A percentile compares a stretch with the other conserved stretches of the same genome.
These are phyloP conservation scores for Hephaestus fuliginosus DNA, from an alignment of 2,797 vertebrate species.

Conservation along the genomic window DNA sequence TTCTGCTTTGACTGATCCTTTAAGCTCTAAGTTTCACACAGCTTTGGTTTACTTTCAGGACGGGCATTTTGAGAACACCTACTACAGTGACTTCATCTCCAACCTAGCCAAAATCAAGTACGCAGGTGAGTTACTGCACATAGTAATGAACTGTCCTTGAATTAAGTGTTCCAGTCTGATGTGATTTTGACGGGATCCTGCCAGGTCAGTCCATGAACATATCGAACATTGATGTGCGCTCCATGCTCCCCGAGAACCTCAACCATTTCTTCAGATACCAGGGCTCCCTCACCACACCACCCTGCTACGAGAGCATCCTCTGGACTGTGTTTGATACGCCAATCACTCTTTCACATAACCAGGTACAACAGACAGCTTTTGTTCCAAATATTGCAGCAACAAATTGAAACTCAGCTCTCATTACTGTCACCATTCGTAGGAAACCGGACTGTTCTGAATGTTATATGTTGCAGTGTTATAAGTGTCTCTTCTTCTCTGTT, in stretches of 20 bases:
- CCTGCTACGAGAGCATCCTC: constrained; percentile 92
- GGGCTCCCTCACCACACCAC: constrained; percentile 94
- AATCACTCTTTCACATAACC: constrained; percentile 88
- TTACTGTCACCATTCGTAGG: not conserved
- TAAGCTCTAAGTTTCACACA: not conserved
- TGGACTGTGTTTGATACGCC: constrained; percentile 92
- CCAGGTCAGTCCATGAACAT: constrained; percentile 89
- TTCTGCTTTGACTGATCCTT: not conserved
- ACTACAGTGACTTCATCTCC: constrained; percentile 92
- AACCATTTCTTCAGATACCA: constrained; percentile 90
- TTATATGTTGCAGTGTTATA: not conserved
- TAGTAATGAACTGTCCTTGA: not conserved
- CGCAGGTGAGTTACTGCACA: constrained; percentile 85
- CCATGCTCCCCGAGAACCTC: constrained; percentile 91
- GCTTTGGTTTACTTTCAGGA: constrained; percentile 81
- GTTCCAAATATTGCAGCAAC: not conserved
- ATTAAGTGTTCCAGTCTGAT: not conserved
- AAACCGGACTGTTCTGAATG: not conserved
- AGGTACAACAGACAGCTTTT: constrained; percentile 82
- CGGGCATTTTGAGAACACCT: constrained; percentile 91
- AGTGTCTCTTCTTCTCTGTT: not conserved
- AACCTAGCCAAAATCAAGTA: constrained; percentile 88
- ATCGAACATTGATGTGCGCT: constrained; percentile 79
- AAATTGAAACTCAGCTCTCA: not conserved
- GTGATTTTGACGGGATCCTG: not conserved